Evolutionary conservation across 1,140 invertebrate genomes (phyloP), one percentile per base, ranked within the genome.

Genomic region (Apis cerana): DNA sequence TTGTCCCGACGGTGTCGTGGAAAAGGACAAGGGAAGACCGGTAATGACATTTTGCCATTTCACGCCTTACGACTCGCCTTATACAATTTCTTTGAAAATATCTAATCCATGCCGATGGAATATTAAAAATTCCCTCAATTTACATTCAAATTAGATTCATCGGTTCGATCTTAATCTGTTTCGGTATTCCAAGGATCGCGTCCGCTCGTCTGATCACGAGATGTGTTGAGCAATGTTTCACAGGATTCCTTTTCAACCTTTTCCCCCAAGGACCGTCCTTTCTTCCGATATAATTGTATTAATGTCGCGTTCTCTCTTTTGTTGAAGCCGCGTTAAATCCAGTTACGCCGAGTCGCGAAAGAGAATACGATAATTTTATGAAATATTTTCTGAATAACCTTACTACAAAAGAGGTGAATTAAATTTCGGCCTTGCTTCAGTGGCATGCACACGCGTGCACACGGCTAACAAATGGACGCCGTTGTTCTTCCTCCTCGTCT

Each of bases 81-180:
- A 33, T 33, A 50, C 48, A 71, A 81, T 81, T 71, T 70, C 80
- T 58, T 33, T 27, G 79, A 77, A 82, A 68, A 59, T 72, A 56
- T 1, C 54, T 50, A 71, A 69, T 50, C 27, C 43, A 59, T 12
- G 58, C 43, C 27, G 77, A n/a, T 21, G 59, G 75, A 77, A 84
- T 77, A 77, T 80, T 82, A 84, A 84, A 80, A 69, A 62, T 23
- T 10, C 15, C n/a, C 17, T 50, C 74, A 70, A 81, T 84, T 61
- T 81, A 78, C 82, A 86, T 86, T 81, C 74, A 54, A 71, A 84
- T 72, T 74, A 84, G 78, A 75, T 78, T 83, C 59, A 76, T 80
- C 82, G 82, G 71, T 48, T 58, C 79, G 58, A 62, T 80, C 71
- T 74, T 33, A 54, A 59, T 71, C 82, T 59, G 43, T 74, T 59